phyloP scores from a whole-genome alignment of 2,888 invertebrate genomes.

The Leucophenga maculata region DNA sequence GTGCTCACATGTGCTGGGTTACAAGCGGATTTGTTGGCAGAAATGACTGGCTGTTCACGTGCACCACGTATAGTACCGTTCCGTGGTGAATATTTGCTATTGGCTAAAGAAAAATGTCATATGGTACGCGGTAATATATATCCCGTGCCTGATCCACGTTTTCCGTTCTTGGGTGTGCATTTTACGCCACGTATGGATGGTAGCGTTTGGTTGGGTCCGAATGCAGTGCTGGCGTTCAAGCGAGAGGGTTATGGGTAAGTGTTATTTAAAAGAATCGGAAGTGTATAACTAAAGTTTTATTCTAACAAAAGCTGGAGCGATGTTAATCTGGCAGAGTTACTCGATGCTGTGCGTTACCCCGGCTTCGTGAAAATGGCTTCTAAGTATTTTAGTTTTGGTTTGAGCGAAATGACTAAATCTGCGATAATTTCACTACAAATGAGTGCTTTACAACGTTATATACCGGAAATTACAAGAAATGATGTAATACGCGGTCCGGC shows the following conservation, averaged over 20 bases:
- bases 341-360: conserved; percentile 80
- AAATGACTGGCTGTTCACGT: conserved; percentile 86
- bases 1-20: conserved; percentile 96
- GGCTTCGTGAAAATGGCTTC: conserved; percentile 85
- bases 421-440: conserved; percentile 84
- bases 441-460: conserved; percentile 85
- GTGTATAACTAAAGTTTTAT: not conserved
- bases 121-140: conserved; percentile 95
- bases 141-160: conserved; percentile 96
- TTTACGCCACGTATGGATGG: conserved; percentile 97
- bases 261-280: not conserved
- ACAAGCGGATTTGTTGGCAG: conserved; percentile 92
- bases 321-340: conserved; percentile 81
- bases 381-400: conserved; percentile 85
- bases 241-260: conserved; percentile 93
- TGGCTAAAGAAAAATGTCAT: conserved; percentile 83
- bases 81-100: conserved; percentile 93
- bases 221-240: conserved; percentile 95
- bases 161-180: conserved; percentile 98
- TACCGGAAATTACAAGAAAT: conserved; percentile 82
- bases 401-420: conserved; percentile 88
- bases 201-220: conserved; percentile 96
- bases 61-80: conserved; percentile 91
- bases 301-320: conserved; percentile 79
- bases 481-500: conserved; percentile 91